Evolutionary conservation across 2,113 vertebrate genomes (phyloP), one percentile per base, ranked within the genome.

Genomic region (Gila orcuttii): DNA sequence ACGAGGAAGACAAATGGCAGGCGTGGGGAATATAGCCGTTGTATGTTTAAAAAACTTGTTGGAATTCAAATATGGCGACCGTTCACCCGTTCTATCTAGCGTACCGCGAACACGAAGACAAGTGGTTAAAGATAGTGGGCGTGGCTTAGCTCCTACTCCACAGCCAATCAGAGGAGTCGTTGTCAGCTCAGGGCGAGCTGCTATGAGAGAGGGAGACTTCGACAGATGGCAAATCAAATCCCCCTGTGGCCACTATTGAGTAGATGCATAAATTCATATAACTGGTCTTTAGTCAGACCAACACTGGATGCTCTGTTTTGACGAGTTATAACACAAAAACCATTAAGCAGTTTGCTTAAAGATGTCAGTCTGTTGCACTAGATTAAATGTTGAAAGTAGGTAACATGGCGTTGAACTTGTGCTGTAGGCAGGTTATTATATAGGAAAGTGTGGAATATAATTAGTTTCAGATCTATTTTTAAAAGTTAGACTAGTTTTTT

Each of bases 71-170:
- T 3, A 71, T 83, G 87, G 87, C 79, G 78, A 82, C 88, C 83
- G 42, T 15, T 23, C 57, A 78, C 4, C 90, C 89, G 87, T 89
- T 79, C 82, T 75, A 88, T 81, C 83, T 79, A 42, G 17, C 0
- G 15, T 82, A 31, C 21, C 74, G 39, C 47, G 45, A 60, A 7
- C 64, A 39, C 47, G 84, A 82, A 50, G 52, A 59, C 87, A 90
- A 92, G 84, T 42, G 91, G 93, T 94, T 92, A 91, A 93, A 60
- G 31, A 76, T 73, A 57, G 69, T 55, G 89, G 89, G 89, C 85
- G 62, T 90, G 82, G 84, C 85, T 84, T 88, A 31, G 15, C 36
- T n/a, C 31, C 3, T 62, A 21, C 23, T 79, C 82, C 66, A 79
- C 66, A 64, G 55, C 86, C 77, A 82, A 78, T 89, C 86, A 60